Evolutionary conservation across 2,113 vertebrate species (phyloP).

Genomic region (Dipodomys ordii): DNA sequence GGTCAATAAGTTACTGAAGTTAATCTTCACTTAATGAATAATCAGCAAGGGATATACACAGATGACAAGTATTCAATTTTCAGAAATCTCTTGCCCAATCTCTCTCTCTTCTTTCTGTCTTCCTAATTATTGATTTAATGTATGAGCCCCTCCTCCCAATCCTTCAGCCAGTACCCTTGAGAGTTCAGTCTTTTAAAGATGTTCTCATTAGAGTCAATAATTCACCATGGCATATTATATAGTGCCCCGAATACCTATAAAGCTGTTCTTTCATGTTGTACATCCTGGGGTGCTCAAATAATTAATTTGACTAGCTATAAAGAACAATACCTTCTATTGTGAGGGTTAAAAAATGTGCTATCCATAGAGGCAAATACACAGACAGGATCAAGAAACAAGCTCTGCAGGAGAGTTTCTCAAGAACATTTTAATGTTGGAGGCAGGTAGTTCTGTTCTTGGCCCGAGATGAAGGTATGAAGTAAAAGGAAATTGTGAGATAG

Average conservation of each 20-base stretch:
- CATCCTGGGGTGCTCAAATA: slow-evolving; percentile 78
- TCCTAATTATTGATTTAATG: slow-evolving; percentile 79
- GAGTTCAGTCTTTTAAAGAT: slow-evolving; percentile 75
- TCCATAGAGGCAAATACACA: slow-evolving; percentile 35
- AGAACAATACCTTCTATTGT: slow-evolving; percentile 76
- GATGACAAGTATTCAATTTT: slow-evolving; percentile 77
- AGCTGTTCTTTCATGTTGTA: slow-evolving; percentile 77
- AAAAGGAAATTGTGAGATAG: slow-evolving; percentile 12
- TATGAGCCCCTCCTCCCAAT: slow-evolving; percentile 60
- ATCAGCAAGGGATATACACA: slow-evolving; percentile 60
- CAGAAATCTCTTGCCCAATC: slow-evolving; percentile 74
- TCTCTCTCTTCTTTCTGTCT: slow-evolving; percentile 65
- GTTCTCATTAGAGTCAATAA: slow-evolving; percentile 79
- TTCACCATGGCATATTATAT: slow-evolving; percentile 77
- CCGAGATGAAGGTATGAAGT: slow-evolving; percentile 19
- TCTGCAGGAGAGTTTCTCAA: slow-evolving; percentile 31
- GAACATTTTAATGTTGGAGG: slow-evolving; percentile 49
- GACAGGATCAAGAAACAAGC: background rate
- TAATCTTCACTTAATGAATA: slow-evolving; percentile 79
- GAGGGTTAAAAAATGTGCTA: slow-evolving; percentile 42
- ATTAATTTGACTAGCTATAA: slow-evolving; percentile 75
- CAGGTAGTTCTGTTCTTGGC: slow-evolving; percentile 44
- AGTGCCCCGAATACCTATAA: slow-evolving; percentile 74
- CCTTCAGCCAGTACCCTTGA: slow-evolving; percentile 61
- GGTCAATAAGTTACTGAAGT: slow-evolving; percentile 72